Evolutionary conservation across 2,113 vertebrate species (phyloP).

Genomic region (Sorex araneus): DNA sequence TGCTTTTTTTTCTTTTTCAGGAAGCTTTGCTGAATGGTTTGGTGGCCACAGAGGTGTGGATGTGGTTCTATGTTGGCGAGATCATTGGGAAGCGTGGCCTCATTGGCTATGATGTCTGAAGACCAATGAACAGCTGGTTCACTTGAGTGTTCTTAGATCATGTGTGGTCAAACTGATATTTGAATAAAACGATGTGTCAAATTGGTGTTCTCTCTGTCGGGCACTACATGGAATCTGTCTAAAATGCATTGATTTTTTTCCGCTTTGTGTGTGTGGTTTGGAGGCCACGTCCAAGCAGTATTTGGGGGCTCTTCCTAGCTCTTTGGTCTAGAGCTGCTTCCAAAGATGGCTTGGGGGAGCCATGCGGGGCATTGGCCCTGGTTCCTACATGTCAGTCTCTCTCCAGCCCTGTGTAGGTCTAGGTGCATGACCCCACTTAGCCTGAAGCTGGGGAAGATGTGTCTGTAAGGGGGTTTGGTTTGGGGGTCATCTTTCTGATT

Average conservation of each 20-base stretch:
- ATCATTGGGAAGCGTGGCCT: constrained; percentile 96
- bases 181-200: constrained; percentile 76
- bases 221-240: neutral
- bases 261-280: no score
- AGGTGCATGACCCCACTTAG: constrained; percentile 8
- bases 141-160: constrained; percentile 78
- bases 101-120: constrained; percentile 96
- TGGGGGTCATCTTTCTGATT: no score
- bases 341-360: no score
- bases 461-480: neutral
- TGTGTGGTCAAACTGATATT: constrained; percentile 59
- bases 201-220: constrained; percentile 75
- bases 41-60: constrained; percentile 96
- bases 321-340: no score
- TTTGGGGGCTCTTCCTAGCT: neutral
- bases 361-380: no score
- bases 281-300: no score
- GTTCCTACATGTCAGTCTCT: no score
- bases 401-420: neutral
- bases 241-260: no score
- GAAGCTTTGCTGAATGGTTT: constrained; percentile 96
- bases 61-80: constrained; percentile 99
- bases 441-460: constrained; percentile 34
- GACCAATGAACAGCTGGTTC: constrained; percentile 67
- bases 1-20: constrained; percentile 87